These are phyloP conservation scores for Bicyclus anynana DNA, from an alignment of 1,140 invertebrate species.

Conservation along the genomic window DNA sequence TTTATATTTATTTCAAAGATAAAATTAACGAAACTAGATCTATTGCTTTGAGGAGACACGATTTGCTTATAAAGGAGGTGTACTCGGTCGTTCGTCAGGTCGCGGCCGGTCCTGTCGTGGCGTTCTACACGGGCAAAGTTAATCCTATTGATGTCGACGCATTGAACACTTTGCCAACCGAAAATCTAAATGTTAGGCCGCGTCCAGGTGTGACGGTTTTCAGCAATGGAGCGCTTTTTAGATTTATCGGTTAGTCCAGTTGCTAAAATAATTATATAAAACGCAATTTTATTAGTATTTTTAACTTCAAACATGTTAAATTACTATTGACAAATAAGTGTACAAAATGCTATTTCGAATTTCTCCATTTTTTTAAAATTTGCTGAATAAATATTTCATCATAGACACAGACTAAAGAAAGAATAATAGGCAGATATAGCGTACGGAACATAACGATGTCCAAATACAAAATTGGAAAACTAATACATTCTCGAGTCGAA, in stretches of 20 bases:
- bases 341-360: too few species aligned
- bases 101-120: slow-evolving; percentile 34
- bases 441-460: too few species aligned
- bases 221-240: slow-evolving; percentile 41
- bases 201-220: slow-evolving; percentile 34
- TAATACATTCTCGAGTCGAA: too few species aligned
- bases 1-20: slow-evolving; percentile 55
- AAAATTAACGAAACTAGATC: slow-evolving; percentile 30
- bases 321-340: too few species aligned
- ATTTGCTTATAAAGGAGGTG: slow-evolving; percentile 46
- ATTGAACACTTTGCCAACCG: slow-evolving; percentile 17
- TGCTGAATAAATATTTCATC: too few species aligned
- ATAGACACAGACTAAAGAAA: too few species aligned
- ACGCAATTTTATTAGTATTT: too few species aligned
- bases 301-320: too few species aligned
- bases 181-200: slow-evolving; percentile 7
- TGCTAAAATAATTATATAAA: not conserved
- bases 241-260: slow-evolving; percentile 39
- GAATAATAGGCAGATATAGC: too few species aligned
- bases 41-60: slow-evolving; percentile 39
- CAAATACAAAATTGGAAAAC: too few species aligned
- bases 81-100: slow-evolving; percentile 30
- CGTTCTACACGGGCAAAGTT: slow-evolving; percentile 51
- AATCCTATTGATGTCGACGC: slow-evolving; percentile 41
- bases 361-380: too few species aligned